Evolutionary conservation across 2,888 invertebrate genomes (phyloP).

Genomic region (Apoda limacodes): DNA sequence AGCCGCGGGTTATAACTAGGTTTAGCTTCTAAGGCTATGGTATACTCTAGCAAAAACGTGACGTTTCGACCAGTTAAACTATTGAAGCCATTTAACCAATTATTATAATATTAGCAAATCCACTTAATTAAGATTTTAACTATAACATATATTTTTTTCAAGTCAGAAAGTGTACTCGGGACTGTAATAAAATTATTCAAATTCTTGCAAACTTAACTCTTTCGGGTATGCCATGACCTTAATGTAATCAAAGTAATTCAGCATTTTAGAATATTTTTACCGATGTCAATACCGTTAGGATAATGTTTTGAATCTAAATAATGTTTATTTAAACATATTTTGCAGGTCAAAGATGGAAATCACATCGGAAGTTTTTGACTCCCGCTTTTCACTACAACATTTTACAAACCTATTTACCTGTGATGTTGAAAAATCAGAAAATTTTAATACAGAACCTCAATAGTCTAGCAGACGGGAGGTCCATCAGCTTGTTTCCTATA

Average conservation of each 20-base stretch:
- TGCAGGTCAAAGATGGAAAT: conserved; percentile 71
- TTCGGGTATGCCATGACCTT: too few relatives aligned
- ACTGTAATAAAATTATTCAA: too few relatives aligned
- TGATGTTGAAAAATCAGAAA: conserved; percentile 74
- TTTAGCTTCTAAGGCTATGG: too few relatives aligned
- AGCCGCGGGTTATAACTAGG: too few relatives aligned
- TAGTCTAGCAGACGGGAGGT: conserved; percentile 39
- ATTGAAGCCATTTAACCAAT: too few relatives aligned
- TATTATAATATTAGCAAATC: too few relatives aligned
- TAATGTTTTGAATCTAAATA: neutral
- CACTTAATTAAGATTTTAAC: too few relatives aligned
- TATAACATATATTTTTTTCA: too few relatives aligned
- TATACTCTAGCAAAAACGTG: too few relatives aligned
- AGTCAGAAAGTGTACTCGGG: too few relatives aligned
- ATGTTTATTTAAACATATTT: conserved; percentile 14
- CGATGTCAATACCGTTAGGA: neutral
- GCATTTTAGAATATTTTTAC: neutral
- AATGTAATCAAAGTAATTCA: neutral
- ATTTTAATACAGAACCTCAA: conserved; percentile 68
- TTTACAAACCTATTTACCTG: conserved; percentile 76
- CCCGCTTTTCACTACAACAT: conserved; percentile 86
- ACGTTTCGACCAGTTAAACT: too few relatives aligned
- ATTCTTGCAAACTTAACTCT: too few relatives aligned
- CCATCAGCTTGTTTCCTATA: conserved; percentile 72
- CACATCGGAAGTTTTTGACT: conserved; percentile 77